Conservation (phyloP, 2,888 invertebrate genomes). For the Agrochola lota region DNA sequence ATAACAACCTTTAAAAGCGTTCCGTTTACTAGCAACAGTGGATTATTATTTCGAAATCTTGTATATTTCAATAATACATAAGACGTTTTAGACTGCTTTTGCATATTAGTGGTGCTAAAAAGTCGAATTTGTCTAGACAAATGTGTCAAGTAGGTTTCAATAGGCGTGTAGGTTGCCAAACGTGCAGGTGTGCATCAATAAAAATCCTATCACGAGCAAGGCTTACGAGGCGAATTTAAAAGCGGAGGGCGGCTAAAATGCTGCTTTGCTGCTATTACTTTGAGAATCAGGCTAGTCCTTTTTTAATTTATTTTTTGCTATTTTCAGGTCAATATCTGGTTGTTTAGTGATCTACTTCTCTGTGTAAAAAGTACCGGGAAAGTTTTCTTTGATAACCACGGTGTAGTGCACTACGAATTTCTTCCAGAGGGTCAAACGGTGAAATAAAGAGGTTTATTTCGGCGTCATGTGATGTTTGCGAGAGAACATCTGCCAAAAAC, state of each 20-base stretch:
- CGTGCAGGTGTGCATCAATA: slow-evolving; percentile 67
- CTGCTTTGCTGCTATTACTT: background rate
- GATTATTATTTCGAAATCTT: slow-evolving; percentile 57
- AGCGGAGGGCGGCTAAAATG: slow-evolving; percentile 65
- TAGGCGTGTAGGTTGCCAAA: slow-evolving; percentile 50
- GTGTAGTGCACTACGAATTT: too few species aligned
- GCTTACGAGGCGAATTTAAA: slow-evolving; percentile 57
- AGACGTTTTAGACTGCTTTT: slow-evolving; percentile 52
- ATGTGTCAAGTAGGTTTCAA: slow-evolving; percentile 53
- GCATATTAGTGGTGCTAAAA: slow-evolving; percentile 59
- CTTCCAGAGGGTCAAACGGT: too few species aligned
- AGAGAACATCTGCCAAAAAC: too few species aligned
- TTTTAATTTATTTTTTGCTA: too few species aligned
- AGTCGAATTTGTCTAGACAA: slow-evolving; percentile 61
- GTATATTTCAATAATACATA: slow-evolving; percentile 49
- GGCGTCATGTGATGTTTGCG: too few species aligned
- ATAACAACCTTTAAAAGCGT: slow-evolving; percentile 46
- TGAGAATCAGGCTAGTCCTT: too few species aligned
- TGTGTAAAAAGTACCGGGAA: too few species aligned
- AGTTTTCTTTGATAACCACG: too few species aligned
- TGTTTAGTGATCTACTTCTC: too few species aligned
- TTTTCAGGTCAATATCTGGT: too few species aligned
- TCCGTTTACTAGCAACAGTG: slow-evolving; percentile 35
- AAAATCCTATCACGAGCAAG: slow-evolving; percentile 71
- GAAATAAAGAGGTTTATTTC: too few species aligned